Percentiles rank a stretch among this genome's conserved stretches.
These are phyloP conservation scores for Diadema setosum DNA, from an alignment of 35 echinoderm and acorn worm species.

Conservation along the genomic window DNA sequence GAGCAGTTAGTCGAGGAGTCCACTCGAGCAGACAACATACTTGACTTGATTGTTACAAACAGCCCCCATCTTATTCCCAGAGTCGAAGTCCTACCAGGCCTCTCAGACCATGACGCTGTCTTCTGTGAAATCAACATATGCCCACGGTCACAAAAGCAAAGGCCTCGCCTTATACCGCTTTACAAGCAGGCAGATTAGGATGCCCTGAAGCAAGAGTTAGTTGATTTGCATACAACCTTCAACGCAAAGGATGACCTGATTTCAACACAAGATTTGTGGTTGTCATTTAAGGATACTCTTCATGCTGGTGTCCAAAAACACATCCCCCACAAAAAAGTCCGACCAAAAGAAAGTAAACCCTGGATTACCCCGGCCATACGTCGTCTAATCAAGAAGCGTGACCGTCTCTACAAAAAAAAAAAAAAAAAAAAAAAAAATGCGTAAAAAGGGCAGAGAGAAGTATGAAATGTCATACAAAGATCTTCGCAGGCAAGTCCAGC, in stretches of 20 bases:
- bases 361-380: too few species aligned
- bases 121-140: not conserved
- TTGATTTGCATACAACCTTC: not conserved
- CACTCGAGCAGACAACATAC: not conserved
- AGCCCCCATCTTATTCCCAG: not conserved
- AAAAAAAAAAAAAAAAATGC: too few species aligned
- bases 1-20: not conserved
- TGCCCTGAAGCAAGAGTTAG: not conserved
- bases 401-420: too few species aligned
- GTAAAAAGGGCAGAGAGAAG: too few species aligned
- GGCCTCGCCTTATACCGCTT: not conserved
- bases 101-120: not conserved
- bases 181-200: not conserved
- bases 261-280: not conserved
- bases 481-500: not conserved
- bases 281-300: not conserved
- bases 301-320: not conserved
- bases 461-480: not conserved
- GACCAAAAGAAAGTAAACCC: too few species aligned
- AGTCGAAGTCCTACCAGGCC: not conserved
- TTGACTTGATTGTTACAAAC: conserved; percentile 8
- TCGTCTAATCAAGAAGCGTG: too few species aligned
- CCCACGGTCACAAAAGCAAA: not conserved
- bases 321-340: too few species aligned
- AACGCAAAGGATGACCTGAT: not conserved